Evolutionary conservation across 2,113 vertebrate species (phyloP).

Genomic region (Lamprotornis superbus): DNA sequence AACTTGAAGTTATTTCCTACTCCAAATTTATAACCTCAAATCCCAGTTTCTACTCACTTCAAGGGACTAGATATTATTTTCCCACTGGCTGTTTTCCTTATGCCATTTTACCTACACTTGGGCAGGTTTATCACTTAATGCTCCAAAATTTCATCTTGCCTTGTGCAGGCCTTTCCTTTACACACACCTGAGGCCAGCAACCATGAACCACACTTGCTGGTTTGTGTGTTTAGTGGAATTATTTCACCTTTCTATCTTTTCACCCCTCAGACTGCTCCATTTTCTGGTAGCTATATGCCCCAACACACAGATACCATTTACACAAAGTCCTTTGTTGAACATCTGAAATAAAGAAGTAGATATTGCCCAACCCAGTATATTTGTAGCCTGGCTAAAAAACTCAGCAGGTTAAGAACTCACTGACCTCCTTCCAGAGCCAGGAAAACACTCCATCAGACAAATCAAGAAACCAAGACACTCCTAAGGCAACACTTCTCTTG

Average conservation of each 20-base stretch:
- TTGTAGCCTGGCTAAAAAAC: neutral
- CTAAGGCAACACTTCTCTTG: rapidly evolving
- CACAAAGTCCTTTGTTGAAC: neutral
- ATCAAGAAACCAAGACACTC: rapidly evolving
- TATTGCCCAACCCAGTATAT: neutral
- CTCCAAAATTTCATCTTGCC: neutral
- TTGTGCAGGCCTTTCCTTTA: neutral
- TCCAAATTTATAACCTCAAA: neutral
- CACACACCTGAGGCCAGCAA: rapidly evolving
- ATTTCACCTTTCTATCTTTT: neutral
- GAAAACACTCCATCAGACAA: neutral
- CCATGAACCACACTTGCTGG: rapidly evolving
- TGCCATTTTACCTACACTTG: neutral
- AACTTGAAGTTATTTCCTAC: neutral
- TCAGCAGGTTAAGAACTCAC: neutral
- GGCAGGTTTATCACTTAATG: rapidly evolving
- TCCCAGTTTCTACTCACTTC: neutral
- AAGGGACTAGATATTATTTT: neutral
- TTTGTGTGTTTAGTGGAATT: neutral
- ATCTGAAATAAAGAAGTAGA: neutral
- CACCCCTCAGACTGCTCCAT: neutral
- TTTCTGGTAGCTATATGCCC: neutral
- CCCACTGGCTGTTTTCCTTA: neutral
- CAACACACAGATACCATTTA: rapidly evolving
- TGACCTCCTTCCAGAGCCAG: neutral